Conservation (phyloP, 2,113 vertebrate genomes). For the Aphyosemion australe region DNA sequence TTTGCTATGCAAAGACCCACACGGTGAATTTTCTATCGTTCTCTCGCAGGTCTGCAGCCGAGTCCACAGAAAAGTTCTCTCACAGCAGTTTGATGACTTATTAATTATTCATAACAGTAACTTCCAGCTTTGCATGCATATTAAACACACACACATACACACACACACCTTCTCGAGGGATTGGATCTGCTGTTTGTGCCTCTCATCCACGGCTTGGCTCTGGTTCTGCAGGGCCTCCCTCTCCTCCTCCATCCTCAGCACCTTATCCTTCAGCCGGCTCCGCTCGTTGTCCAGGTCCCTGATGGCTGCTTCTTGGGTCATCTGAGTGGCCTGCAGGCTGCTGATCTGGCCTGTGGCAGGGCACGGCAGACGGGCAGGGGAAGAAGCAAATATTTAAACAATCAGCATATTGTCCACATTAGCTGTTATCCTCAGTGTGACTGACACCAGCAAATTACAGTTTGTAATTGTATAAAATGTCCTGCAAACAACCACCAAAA, state of each 20-base stretch:
- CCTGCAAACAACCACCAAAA: too few relatives aligned
- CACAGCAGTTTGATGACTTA: conserved; percentile 35
- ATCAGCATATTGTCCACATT: conserved; percentile 7
- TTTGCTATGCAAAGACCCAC: not conserved
- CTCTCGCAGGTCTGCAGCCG: conserved; percentile 6
- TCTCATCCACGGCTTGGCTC: conserved; percentile 88
- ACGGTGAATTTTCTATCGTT: not conserved
- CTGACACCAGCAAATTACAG: too few relatives aligned
- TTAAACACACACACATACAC: conserved; percentile 24
- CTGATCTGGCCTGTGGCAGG: conserved; percentile 90
- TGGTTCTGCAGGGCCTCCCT: conserved; percentile 88
- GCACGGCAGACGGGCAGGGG: not conserved
- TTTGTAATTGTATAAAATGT: too few relatives aligned
- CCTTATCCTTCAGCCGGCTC: conserved; percentile 89
- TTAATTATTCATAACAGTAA: conserved; percentile 43
- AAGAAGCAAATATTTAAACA: not conserved
- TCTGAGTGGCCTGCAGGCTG: conserved; percentile 96
- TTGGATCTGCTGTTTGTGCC: conserved; percentile 91
- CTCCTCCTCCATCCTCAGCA: conserved; percentile 92
- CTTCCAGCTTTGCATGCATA: conserved; percentile 23
- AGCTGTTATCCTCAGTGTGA: too few relatives aligned
- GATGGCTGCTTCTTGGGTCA: conserved; percentile 97
- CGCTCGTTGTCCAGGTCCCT: conserved; percentile 97
- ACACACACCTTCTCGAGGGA: conserved; percentile 89
- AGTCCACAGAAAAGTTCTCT: conserved; percentile 7